phyloP scores from a whole-genome alignment of 2,113 vertebrate species.

The Alethe castanea region DNA sequence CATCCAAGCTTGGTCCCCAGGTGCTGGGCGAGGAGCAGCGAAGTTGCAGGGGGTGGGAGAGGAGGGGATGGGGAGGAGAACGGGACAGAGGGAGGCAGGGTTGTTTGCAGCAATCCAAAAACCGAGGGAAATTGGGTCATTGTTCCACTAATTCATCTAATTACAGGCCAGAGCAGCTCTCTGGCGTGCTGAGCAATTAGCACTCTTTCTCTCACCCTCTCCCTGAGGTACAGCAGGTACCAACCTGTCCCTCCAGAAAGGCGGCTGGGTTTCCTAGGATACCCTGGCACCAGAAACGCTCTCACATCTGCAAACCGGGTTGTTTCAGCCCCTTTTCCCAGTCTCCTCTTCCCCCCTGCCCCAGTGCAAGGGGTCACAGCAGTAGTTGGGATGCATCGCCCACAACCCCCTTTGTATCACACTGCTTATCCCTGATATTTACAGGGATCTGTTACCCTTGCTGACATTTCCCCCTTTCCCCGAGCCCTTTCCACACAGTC shows the following conservation, averaged over 20 bases:
- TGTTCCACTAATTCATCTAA: conserved; percentile 64
- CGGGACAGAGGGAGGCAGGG: background rate
- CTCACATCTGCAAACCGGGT: conserved; percentile 7
- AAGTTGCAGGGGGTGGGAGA: background rate
- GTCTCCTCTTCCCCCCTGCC: background rate
- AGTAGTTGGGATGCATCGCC: background rate
- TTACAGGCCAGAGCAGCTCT: conserved; percentile 61
- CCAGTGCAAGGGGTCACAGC: background rate
- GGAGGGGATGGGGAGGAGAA: background rate
- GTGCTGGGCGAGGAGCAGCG: fast-evolving
- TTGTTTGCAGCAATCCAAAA: conserved; percentile 26
- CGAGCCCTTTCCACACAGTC: fast-evolving
- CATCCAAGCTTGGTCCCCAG: background rate
- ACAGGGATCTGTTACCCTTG: background rate
- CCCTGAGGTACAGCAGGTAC: conserved; percentile 20
- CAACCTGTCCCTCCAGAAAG: conserved; percentile 43
- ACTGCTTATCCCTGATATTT: background rate
- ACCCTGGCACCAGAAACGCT: conserved; percentile 25
- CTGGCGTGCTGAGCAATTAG: conserved; percentile 42
- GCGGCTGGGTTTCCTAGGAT: conserved; percentile 67
- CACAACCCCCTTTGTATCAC: fast-evolving
- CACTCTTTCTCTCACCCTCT: conserved; percentile 12
- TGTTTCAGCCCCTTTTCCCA: background rate
- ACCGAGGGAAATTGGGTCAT: conserved; percentile 37
- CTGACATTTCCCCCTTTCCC: background rate